Evolutionary conservation across 2,888 invertebrate species (phyloP), one percentile per base, ranked within the genome.

Genomic region (Netelia virgata): DNA sequence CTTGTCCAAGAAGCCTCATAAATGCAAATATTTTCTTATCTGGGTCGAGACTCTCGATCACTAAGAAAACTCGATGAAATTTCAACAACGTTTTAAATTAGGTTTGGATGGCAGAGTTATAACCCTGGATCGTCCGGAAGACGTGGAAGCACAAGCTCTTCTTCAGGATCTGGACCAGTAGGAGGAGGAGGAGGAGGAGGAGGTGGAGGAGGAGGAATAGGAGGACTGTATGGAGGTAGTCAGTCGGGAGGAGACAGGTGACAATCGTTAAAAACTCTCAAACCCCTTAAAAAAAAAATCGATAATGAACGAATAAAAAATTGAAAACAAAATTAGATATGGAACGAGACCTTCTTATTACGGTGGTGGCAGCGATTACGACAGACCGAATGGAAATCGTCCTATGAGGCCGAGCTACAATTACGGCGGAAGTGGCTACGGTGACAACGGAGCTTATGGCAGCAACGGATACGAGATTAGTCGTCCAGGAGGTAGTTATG

Each of bases 101-200:
- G 85, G 43, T 72, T 53, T 55, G 87, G 87, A 0, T 91, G 90
- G 90, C 90, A 90, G 70, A 87, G 88, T 53, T 89, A 87, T 36
- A 86, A 83, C 53, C 86, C 84, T 9, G 80, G 87, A 66, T 86
- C 87, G 0, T 64, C 88, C 2, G 86, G 86, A 76, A 78, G 87
- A 23, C 77, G 61, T 28, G 87, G 87, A 77, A 85, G 55, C 36
- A 23, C 47, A 1, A 81, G 73, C 59, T 28, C 83, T 10, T 64
- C 84, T 1, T 20, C 76, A 14, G 66, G 70, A 23, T 69, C 74
- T 23, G 75, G 74, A 50, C 85, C 87, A 18, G 84, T 79, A 20
- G 87, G 84, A 55, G 85, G 14, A 50, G n/a, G n/a, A n/a, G n/a
- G n/a, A n/a, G n/a, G n/a, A n/a, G n/a, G n/a, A n/a, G n/a, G n/a